Base-by-base conservation (phyloP, 2,797 vertebrate species). In the Orientallactaga sibirica region DNA sequence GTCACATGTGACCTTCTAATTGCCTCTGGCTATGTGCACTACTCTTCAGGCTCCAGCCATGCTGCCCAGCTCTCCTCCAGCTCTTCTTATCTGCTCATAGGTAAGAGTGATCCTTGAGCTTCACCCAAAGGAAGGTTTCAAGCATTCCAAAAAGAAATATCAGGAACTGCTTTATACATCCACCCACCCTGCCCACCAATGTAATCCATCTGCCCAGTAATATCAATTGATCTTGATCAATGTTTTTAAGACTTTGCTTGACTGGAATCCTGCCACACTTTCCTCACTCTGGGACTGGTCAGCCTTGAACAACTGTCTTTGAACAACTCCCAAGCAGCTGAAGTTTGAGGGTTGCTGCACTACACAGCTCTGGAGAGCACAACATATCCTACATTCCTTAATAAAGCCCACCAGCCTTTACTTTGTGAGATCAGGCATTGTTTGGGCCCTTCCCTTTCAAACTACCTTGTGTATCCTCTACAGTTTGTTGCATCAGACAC, bases 151-250 rank as follows among this genome's bases (percentile, higher is more conserved):
- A 68, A 14, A 88, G 75, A 73, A 20, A 29, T 90, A 61, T 55
- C 33, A 68, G 43, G 61, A 80, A 78, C 55, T 81, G 20, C 37
- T 33, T 73, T n/a, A 70, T 16, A 29, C 11, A 24, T 22, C 25
- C n/a, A 70, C 7, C 5, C 9, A 5, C 2, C 24, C 41, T 27
- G 55, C 55, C 1, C 15, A 3, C 0, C 33, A 0, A 22, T 43
- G 24, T 2, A 20, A 1, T 67, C 22, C 41, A 11, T 58, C 58
- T 15, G 62, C 15, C 61, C 15, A 3, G 48, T 41, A 24, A 24
- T 41, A 83, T 12, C 66, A 27, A 68, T 79, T 52, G 41, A 27
- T 55, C 41, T 25, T 18, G 29, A 78, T 41, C 9, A 33, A 27
- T n/a, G 19, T 3, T 19, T 74, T 70, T 37, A 20, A 70, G 2